These are phyloP conservation scores for Cynaeus angustus DNA, from an alignment of 2,888 invertebrate species.

Conservation along the genomic window DNA sequence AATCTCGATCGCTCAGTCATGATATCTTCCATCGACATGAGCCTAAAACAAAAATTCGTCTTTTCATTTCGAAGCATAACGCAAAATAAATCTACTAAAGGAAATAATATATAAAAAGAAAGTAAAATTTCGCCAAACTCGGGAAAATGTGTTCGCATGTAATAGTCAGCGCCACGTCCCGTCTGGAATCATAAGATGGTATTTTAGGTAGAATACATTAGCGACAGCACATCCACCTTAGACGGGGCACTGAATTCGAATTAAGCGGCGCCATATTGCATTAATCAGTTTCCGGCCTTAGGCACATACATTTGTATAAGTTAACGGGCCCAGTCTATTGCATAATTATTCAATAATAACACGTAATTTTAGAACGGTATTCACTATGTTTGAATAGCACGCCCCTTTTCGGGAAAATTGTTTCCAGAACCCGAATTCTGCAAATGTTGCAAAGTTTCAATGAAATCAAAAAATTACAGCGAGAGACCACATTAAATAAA, in stretches of 20 bases:
- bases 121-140: constrained; percentile 42
- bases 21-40: neutral
- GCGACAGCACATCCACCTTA: constrained; percentile 53
- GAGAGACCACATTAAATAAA: constrained; percentile 12
- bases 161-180: constrained; percentile 55
- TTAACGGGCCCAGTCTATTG: constrained; percentile 50
- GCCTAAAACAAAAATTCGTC: neutral
- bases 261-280: constrained; percentile 60
- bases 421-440: neutral
- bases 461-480: too few species aligned
- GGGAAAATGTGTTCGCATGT: constrained; percentile 52
- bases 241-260: constrained; percentile 59
- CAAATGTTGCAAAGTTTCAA: too few species aligned
- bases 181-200: constrained; percentile 57
- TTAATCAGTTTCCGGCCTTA: constrained; percentile 60
- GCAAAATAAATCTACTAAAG: constrained; percentile 38
- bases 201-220: constrained; percentile 59
- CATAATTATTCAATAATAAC: constrained; percentile 58
- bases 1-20: constrained; percentile 24
- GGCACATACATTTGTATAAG: constrained; percentile 55
- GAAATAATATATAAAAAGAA: constrained; percentile 41
- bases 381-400: too few species aligned
- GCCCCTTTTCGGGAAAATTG: constrained; percentile 2
- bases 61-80: constrained; percentile 26
- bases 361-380: constrained; percentile 54